phyloP scores from a whole-genome alignment of 2,113 vertebrate species.

The Oreotrochilus melanogaster region DNA sequence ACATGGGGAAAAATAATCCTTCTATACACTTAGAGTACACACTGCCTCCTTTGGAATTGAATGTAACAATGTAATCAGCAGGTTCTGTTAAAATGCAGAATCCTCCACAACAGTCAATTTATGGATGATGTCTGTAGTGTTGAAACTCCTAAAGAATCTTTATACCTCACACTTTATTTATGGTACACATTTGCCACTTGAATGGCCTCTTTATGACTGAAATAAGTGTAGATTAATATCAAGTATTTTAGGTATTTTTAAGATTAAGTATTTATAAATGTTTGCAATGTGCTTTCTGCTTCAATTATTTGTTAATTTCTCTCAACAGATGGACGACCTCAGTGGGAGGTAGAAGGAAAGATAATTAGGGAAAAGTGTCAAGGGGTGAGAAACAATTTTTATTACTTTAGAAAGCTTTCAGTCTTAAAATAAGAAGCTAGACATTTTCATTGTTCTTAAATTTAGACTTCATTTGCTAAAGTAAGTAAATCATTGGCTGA shows the following conservation, averaged over 20 bases:
- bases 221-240: background rate
- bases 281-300: conserved; percentile 28
- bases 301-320: conserved; percentile 71
- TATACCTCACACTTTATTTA: background rate
- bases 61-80: fast-evolving
- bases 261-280: background rate
- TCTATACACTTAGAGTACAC: fast-evolving
- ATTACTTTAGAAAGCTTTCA: conserved; percentile 45
- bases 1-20: fast-evolving
- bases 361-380: conserved; percentile 94
- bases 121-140: fast-evolving
- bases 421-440: background rate
- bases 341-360: conserved; percentile 98
- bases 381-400: conserved; percentile 87
- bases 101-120: background rate
- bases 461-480: conserved; percentile 1
- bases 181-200: background rate
- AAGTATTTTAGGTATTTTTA: background rate
- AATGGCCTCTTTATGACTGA: background rate
- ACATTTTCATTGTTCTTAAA: background rate
- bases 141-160: background rate
- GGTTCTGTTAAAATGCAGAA: background rate
- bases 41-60: background rate
- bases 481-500: background rate
- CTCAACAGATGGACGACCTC: conserved; percentile 92